Evolutionary conservation across 2,888 invertebrate genomes (phyloP).

Genomic region (Hemicrepidius hirtus): DNA sequence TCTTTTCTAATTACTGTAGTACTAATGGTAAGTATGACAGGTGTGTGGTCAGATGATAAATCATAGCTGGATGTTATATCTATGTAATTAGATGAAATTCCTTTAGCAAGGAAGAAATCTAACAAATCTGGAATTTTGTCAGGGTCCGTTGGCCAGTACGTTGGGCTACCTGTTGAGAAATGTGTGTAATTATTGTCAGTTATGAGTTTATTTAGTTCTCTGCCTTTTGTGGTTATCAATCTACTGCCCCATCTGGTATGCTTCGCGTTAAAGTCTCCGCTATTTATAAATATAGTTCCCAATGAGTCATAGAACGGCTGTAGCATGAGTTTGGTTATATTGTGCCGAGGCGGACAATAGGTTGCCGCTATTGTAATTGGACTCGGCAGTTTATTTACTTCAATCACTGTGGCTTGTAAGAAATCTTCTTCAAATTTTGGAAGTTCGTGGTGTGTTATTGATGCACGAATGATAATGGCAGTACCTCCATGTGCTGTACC

Average conservation of each 20-base stretch:
- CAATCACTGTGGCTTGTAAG: conserved; percentile 15
- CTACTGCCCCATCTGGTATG: conserved; percentile 23
- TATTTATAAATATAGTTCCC: conserved; percentile 9
- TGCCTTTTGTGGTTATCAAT: conserved; percentile 27
- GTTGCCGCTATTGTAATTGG: conserved; percentile 23
- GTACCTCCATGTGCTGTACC: conserved; percentile 31
- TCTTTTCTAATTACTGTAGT: conserved; percentile 19
- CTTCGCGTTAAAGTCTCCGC: conserved; percentile 25
- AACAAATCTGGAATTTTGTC: conserved; percentile 20
- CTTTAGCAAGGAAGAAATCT: conserved; percentile 1
- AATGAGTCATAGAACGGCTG: conserved; percentile 16
- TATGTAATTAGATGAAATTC: conserved; percentile 1
- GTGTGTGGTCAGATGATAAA: conserved; percentile 12
- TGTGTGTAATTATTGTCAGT: conserved; percentile 12
- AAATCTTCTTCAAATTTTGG: conserved; percentile 11
- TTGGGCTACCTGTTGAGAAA: conserved; percentile 23
- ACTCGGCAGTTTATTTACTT: conserved; percentile 25
- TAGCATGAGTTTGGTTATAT: conserved; percentile 16
- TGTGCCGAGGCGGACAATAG: conserved; percentile 24
- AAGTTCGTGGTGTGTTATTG: conserved; percentile 28
- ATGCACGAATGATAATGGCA: conserved; percentile 20
- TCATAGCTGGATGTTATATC: conserved; percentile 3
- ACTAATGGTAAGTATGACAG: conserved; percentile 25
- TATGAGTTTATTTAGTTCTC: conserved; percentile 19
- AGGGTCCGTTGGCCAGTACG: conserved; percentile 29